A percentile compares a stretch with the other conserved stretches of the same genome.
phyloP scores from a whole-genome alignment of 2,888 invertebrate genomes.

The Agonum fuliginosum region DNA sequence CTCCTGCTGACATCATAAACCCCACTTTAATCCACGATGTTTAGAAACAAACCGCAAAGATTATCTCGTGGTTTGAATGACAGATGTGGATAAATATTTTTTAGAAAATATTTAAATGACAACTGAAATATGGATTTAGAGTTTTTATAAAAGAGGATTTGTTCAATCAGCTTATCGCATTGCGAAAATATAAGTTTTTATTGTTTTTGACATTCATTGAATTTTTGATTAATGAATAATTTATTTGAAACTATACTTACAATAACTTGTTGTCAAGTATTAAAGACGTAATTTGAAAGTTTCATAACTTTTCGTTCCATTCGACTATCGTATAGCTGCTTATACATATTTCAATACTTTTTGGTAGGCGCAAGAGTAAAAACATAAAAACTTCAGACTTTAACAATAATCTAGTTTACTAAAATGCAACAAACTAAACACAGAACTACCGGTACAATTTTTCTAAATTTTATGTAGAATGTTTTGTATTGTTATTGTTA shows the following conservation, averaged over 20 bases:
- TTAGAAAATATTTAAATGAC: neutral
- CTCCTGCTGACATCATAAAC: conserved; percentile 36
- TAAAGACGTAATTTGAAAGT: conserved; percentile 13
- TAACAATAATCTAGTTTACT: too few relatives aligned
- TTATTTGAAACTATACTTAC: neutral
- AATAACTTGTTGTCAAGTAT: conserved; percentile 5
- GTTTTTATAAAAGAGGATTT: neutral
- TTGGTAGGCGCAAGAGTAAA: neutral
- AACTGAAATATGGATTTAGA: neutral
- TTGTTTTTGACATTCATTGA: neutral
- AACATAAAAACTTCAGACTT: neutral
- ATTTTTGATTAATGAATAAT: conserved; percentile 1
- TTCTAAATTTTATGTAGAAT: too few relatives aligned
- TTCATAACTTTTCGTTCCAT: neutral
- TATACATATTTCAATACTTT: neutral
- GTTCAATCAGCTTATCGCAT: conserved; percentile 4
- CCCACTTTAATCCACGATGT: conserved; percentile 23
- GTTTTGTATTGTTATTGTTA: too few relatives aligned
- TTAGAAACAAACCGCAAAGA: conserved; percentile 28
- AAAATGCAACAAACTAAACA: too few relatives aligned
- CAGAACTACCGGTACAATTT: too few relatives aligned
- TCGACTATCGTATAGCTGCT: neutral
- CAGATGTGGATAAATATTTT: neutral
- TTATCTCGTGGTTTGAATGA: neutral
- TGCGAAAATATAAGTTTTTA: neutral